These are phyloP conservation scores for Uropetala carovei DNA, from an alignment of 2,888 invertebrate genomes.

Conservation along the genomic window DNA sequence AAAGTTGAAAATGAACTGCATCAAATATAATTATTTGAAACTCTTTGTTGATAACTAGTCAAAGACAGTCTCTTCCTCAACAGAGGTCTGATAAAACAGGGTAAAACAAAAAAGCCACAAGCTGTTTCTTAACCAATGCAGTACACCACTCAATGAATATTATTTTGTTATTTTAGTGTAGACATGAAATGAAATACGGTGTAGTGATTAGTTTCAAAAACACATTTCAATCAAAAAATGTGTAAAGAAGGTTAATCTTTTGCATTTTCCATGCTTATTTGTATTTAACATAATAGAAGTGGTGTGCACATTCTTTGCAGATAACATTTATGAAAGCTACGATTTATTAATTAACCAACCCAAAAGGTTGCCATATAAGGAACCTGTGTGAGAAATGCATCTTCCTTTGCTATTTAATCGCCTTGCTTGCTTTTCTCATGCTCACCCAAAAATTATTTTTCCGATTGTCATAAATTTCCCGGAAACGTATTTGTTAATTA, in stretches of 20 bases:
- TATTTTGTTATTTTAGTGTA: conserved; percentile 38
- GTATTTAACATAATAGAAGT: not conserved
- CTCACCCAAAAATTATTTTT: not conserved
- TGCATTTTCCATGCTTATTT: not conserved
- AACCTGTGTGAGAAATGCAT: conserved; percentile 41
- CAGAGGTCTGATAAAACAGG: conserved; percentile 53
- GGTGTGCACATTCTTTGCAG: not conserved
- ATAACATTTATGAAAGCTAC: not conserved
- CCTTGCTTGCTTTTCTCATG: not conserved
- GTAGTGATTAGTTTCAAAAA: not conserved
- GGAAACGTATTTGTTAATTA: conserved; percentile 9
- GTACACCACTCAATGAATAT: not conserved
- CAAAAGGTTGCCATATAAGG: not conserved
- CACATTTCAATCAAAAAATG: not conserved
- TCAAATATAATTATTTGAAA: conserved; percentile 33
- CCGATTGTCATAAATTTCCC: not conserved
- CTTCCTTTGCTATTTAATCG: conserved; percentile 45
- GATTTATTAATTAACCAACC: not conserved
- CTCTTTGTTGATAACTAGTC: conserved; percentile 17
- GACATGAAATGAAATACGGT: not conserved
- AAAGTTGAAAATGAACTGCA: not conserved
- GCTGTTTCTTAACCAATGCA: conserved; percentile 36
- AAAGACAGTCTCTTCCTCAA: conserved; percentile 44
- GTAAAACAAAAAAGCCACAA: conserved; percentile 54
- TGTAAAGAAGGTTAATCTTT: not conserved